Evolutionary conservation across 2,888 invertebrate species (phyloP).

Genomic region (Tupiocoris notatus): DNA sequence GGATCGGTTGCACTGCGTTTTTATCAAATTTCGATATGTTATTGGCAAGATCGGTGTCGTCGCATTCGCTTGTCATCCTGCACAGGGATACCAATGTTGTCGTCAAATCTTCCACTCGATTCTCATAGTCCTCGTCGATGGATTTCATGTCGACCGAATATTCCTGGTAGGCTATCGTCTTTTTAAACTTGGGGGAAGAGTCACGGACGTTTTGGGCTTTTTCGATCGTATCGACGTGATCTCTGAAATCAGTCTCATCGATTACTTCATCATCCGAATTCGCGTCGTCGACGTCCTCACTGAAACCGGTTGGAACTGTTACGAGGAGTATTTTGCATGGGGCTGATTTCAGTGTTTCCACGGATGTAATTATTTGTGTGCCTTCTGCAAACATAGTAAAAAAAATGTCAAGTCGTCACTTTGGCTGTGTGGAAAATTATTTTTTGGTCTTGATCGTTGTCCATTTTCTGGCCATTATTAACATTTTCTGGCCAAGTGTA

Average conservation of each 20-base stretch:
- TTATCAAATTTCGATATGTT: constrained; percentile 20
- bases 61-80: constrained; percentile 22
- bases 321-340: constrained; percentile 43
- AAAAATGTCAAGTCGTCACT: neutral
- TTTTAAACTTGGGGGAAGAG: constrained; percentile 9
- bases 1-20: neutral
- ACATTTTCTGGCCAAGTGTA: too few species aligned
- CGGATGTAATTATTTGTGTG: neutral
- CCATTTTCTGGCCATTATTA: too few species aligned
- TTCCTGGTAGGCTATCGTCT: constrained; percentile 11
- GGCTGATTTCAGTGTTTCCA: constrained; percentile 16
- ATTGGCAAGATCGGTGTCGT: constrained; percentile 13
- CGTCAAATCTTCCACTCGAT: constrained; percentile 19
- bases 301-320: constrained; percentile 43
- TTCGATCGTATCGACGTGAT: constrained; percentile 35
- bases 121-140: constrained; percentile 18
- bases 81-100: constrained; percentile 9
- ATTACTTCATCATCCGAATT: constrained; percentile 40
- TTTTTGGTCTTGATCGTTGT: too few species aligned
- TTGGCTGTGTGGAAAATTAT: too few species aligned
- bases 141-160: constrained; percentile 29
- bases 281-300: constrained; percentile 40
- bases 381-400: neutral
- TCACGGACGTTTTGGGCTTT: constrained; percentile 39
- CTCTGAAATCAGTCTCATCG: constrained; percentile 43